Evolutionary conservation across 2,797 vertebrate genomes (phyloP).

Genomic region (Tapirus indicus): DNA sequence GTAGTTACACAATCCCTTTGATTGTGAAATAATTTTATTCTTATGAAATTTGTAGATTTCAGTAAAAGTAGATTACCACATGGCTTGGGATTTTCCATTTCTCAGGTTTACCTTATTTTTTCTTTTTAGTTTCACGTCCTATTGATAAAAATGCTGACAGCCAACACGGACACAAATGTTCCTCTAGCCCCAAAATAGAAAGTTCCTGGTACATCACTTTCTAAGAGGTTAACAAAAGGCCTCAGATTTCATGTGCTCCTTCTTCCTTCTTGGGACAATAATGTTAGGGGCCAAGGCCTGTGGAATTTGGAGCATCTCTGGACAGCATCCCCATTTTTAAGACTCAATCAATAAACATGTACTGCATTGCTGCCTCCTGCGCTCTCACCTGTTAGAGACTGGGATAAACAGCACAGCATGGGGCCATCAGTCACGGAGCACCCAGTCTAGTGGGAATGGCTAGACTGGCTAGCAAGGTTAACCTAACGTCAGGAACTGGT

Average conservation of each 20-base stretch:
- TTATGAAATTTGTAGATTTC: background rate
- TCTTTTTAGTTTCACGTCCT: background rate
- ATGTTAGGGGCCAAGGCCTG: background rate
- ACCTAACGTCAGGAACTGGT: background rate
- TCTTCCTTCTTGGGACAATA: background rate
- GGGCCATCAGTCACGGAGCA: background rate
- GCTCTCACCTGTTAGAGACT: background rate
- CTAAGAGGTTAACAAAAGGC: background rate
- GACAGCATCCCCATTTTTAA: background rate
- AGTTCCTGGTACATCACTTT: background rate
- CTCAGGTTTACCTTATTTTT: background rate
- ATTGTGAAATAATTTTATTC: conserved; percentile 48
- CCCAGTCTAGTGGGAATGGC: background rate
- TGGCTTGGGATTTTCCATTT: background rate
- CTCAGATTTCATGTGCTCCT: background rate
- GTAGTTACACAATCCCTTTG: background rate
- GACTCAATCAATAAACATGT: background rate
- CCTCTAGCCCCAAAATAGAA: background rate
- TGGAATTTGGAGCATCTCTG: background rate
- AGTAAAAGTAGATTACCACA: background rate
- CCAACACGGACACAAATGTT: background rate
- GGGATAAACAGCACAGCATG: too few relatives aligned
- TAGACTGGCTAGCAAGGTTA: background rate
- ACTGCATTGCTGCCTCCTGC: background rate
- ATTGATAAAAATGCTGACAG: background rate